Conservation (phyloP, 1,140 invertebrate species). For the Oscheius sp. region DNA sequence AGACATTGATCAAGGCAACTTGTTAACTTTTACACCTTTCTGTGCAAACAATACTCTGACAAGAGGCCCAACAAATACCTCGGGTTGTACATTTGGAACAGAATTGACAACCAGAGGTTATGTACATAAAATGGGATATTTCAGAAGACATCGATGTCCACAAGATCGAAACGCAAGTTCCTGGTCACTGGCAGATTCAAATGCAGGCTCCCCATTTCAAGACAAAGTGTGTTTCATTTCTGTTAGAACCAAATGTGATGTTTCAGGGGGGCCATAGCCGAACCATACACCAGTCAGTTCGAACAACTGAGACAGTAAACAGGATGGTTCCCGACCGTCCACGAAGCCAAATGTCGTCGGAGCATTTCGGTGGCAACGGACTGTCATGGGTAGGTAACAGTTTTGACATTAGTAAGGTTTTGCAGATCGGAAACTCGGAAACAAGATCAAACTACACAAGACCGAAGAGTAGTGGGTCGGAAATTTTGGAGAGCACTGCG, state of each 20-base stretch:
- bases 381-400: background rate
- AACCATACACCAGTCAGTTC: background rate
- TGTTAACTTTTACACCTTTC: no score
- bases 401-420: background rate
- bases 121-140: background rate
- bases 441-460: background rate
- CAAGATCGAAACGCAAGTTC: conserved; percentile 27
- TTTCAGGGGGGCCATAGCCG: background rate
- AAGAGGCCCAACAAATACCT: no score
- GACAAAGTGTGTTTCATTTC: background rate
- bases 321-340: background rate
- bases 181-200: conserved; percentile 18
- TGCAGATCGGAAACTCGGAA: background rate
- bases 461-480: background rate
- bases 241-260: background rate
- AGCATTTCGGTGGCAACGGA: background rate
- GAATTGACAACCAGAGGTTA: no score
- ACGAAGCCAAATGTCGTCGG: background rate
- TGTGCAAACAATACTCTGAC: no score
- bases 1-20: no score
- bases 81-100: no score
- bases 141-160: conserved; percentile 27
- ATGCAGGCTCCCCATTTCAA: background rate
- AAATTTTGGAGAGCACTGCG: background rate
- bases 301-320: background rate